Evolutionary conservation across 2,888 invertebrate species (phyloP).

Genomic region (Nomada fabriciana): DNA sequence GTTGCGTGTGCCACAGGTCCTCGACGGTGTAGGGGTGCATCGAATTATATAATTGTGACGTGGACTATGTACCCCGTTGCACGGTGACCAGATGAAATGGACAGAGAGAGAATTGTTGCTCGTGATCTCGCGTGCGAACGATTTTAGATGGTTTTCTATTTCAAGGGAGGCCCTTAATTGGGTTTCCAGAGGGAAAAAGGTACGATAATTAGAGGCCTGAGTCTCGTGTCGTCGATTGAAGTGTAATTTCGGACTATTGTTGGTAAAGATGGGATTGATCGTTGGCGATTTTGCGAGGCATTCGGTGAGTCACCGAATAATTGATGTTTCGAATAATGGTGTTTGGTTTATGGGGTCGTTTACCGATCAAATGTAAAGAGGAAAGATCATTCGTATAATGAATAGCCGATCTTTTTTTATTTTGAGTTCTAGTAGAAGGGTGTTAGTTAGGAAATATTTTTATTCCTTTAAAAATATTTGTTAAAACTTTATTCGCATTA

Average conservation of each 20-base stretch:
- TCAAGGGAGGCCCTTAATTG: constrained; percentile 30
- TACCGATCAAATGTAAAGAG: too few relatives aligned
- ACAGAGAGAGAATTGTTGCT: constrained; percentile 1
- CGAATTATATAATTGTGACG: constrained; percentile 82
- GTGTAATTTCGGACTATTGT: background rate
- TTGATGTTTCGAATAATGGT: background rate
- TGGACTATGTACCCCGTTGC: constrained; percentile 64
- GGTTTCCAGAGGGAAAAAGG: constrained; percentile 5
- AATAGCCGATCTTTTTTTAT: too few relatives aligned
- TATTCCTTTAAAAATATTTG: background rate
- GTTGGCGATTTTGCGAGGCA: background rate
- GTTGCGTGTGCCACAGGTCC: constrained; percentile 75
- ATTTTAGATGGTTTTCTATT: constrained; percentile 39
- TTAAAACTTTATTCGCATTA: background rate
- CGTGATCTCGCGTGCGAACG: constrained; percentile 78
- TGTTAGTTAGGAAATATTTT: too few relatives aligned
- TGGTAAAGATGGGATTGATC: background rate
- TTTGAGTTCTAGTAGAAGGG: too few relatives aligned
- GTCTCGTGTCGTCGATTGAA: background rate
- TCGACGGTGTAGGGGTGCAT: constrained; percentile 77
- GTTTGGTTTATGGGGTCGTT: background rate
- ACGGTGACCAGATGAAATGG: constrained; percentile 29
- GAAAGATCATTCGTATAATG: too few relatives aligned
- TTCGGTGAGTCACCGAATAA: background rate
- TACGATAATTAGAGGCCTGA: constrained; percentile 10